Conservation (phyloP, 2,113 vertebrate species). For the Lepus europaeus region DNA sequence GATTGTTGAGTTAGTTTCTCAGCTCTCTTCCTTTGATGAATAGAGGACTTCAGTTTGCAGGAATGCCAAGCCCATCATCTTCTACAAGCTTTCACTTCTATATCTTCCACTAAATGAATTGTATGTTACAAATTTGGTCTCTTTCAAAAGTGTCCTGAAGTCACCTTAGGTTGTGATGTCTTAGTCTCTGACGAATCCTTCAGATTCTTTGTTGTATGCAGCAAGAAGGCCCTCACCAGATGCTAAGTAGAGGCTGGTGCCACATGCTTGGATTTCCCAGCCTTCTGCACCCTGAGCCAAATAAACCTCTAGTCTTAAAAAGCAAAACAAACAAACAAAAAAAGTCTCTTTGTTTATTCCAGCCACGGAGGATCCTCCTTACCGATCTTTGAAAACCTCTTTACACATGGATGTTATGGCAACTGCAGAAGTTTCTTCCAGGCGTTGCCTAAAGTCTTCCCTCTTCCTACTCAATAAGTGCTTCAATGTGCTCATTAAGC, state of each 20-base stretch:
- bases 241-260: too few species aligned
- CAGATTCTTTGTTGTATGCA: conserved; percentile 86
- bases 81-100: conserved; percentile 35
- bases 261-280: too few species aligned
- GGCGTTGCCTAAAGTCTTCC: conserved; percentile 94
- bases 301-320: too few species aligned
- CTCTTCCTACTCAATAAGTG: conserved; percentile 95
- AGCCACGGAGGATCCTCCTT: conserved; percentile 93
- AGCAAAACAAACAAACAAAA: too few species aligned
- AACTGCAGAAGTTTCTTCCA: conserved; percentile 94
- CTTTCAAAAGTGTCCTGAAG: conserved; percentile 94
- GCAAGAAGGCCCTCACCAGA: too few species aligned
- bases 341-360: conserved; percentile 90
- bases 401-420: conserved; percentile 95
- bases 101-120: conserved; percentile 77
- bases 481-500: conserved; percentile 94
- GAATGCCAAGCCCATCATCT: conserved; percentile 42
- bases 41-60: neutral
- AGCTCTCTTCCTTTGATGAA: conserved; percentile 83
- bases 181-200: conserved; percentile 96
- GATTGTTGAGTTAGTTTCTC: conserved; percentile 95
- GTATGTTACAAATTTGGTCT: conserved; percentile 96
- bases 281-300: too few species aligned
- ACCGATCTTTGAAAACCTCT: conserved; percentile 91
- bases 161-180: conserved; percentile 97